phyloP scores from a whole-genome alignment of 2,113 vertebrate genomes.

The Xenopus borealis region DNA sequence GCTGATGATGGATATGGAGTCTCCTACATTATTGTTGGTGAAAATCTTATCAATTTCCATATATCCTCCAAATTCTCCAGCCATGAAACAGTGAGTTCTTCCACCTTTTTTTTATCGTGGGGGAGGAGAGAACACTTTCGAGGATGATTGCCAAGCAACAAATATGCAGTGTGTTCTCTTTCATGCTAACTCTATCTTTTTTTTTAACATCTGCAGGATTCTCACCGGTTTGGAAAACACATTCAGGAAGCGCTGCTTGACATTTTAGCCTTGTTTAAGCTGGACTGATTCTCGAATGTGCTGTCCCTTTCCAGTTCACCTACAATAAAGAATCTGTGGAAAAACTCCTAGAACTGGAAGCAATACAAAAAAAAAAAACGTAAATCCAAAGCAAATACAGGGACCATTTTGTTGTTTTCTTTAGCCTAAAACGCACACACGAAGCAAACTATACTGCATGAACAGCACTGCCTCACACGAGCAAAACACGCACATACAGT shows the following conservation, averaged over 20 bases:
- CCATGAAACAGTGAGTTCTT: slow-evolving; percentile 68
- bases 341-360: slow-evolving; percentile 2
- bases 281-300: slow-evolving; percentile 13
- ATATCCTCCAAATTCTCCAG: slow-evolving; percentile 84
- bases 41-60: slow-evolving; percentile 79
- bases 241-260: slow-evolving; percentile 72
- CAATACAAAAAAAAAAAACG: not conserved
- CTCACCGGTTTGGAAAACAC: slow-evolving; percentile 72
- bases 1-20: slow-evolving; percentile 85
- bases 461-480: slow-evolving; percentile 17
- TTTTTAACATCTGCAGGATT: slow-evolving; percentile 58
- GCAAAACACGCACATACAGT: not conserved
- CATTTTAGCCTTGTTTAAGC: slow-evolving; percentile 66
- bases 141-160: too few relatives aligned
- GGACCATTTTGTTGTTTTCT: slow-evolving; percentile 19
- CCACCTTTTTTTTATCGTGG: not conserved
- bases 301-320: not conserved
- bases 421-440: not conserved
- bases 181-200: not conserved
- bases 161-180: not conserved
- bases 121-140: too few relatives aligned
- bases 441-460: slow-evolving; percentile 1
- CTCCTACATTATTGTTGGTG: slow-evolving; percentile 79
- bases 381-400: slow-evolving; percentile 11
- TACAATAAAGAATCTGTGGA: slow-evolving; percentile 2